phyloP scores from a whole-genome alignment of 2,797 vertebrate genomes.

The Caiman crocodilus region DNA sequence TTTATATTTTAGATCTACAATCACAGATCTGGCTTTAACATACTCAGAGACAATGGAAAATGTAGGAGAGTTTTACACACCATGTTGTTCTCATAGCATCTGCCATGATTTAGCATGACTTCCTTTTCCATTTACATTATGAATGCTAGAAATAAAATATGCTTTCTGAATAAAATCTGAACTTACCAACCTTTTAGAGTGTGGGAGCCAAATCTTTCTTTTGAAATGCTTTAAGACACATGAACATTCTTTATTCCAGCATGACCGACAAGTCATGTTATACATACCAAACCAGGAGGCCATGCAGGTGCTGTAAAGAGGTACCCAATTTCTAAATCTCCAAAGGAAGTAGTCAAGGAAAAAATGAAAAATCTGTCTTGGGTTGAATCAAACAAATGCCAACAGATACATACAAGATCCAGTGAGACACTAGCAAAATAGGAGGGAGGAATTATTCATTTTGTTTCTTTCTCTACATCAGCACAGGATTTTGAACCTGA shows the following conservation, averaged over 20 bases:
- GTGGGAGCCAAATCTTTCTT: neutral
- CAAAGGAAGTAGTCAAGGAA: neutral
- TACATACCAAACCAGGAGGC: neutral
- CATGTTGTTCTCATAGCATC: neutral
- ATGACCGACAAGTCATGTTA: neutral
- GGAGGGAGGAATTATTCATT: neutral
- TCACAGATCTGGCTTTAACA: neutral
- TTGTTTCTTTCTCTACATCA: neutral
- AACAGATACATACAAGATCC: rapidly evolving
- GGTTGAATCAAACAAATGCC: neutral
- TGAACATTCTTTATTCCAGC: neutral
- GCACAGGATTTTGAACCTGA: neutral
- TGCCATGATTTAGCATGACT: neutral
- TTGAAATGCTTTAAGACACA: neutral
- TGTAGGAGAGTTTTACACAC: neutral
- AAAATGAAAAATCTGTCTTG: neutral
- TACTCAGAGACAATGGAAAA: neutral
- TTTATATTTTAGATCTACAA: conserved; percentile 21
- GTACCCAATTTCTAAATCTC: neutral
- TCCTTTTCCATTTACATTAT: conserved; percentile 10
- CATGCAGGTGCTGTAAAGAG: neutral
- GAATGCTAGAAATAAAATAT: conserved; percentile 7
- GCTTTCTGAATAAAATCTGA: neutral
- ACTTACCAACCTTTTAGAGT: neutral
- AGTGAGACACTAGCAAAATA: neutral